Evolutionary conservation across 92 coral and sea anemone genomes (phyloP).

Genomic region (Chrysogorgia sp.): DNA sequence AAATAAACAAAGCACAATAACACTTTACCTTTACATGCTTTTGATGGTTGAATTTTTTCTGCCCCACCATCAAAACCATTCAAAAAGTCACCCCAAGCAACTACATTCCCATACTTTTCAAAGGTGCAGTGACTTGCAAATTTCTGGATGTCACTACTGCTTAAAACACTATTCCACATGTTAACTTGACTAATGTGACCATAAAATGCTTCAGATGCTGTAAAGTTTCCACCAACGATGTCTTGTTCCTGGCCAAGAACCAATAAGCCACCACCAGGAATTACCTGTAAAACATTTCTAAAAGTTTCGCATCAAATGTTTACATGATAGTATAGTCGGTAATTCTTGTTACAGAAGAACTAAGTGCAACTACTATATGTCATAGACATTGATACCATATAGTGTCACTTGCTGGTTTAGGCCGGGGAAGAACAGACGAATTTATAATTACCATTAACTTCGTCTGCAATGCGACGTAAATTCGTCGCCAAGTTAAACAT

Average conservation of each 20-base stretch:
- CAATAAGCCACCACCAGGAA: slow-evolving; percentile 76
- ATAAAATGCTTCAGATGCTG: slow-evolving; percentile 89
- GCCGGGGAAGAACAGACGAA: too few relatives aligned
- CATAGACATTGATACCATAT: too few relatives aligned
- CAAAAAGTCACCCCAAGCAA: slow-evolving; percentile 90
- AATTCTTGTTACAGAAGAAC: too few relatives aligned
- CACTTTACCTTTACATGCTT: slow-evolving; percentile 72
- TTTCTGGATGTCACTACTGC: slow-evolving; percentile 55
- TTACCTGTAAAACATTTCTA: slow-evolving; percentile 53
- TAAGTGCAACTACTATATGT: too few relatives aligned
- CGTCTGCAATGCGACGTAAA: too few relatives aligned
- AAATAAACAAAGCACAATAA: background rate
- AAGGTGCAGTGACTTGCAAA: slow-evolving; percentile 73
- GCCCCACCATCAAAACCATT: slow-evolving; percentile 62
- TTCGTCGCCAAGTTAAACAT: too few relatives aligned
- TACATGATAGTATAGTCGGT: too few relatives aligned
- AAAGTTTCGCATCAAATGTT: too few relatives aligned
- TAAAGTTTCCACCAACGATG: slow-evolving; percentile 75
- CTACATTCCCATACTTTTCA: slow-evolving; percentile 71
- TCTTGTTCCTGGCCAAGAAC: slow-evolving; percentile 98
- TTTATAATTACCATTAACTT: too few relatives aligned
- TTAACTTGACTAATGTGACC: slow-evolving; percentile 91
- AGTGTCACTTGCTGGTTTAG: too few relatives aligned
- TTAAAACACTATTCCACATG: slow-evolving; percentile 77
- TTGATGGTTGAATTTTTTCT: slow-evolving; percentile 67